Evolutionary conservation across 2,113 vertebrate genomes (phyloP), one percentile per base, ranked within the genome.

Genomic region (Toxostoma redivivum): DNA sequence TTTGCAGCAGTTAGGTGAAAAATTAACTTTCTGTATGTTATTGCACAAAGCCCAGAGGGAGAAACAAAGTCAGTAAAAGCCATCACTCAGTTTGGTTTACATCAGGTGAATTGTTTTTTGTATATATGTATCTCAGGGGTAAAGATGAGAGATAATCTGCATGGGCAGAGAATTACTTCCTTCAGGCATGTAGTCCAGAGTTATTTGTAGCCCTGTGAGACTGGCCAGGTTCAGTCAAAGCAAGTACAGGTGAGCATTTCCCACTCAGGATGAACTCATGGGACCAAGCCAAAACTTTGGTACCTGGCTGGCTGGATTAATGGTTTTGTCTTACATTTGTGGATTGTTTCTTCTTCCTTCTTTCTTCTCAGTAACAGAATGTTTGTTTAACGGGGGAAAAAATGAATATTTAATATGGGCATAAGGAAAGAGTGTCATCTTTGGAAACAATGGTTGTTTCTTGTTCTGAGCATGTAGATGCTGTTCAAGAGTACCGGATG

Each of bases 261-360:
- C 15, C 10, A 0, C 37, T 37, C 0, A 0, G 51, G 9, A 24
- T 44, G 38, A 79, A 25, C 31, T 79, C 45, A 2, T 0, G 1
- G 50, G 38, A n/a, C 12, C 7, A 2, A 15, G 25, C 16, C 42
- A 70, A 30, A 50, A 23, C 47, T 80, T 80, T 12, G 5, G 33
- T n/a, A 28, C 17, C 13, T 24, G n/a, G 4, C 31, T 53, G 54
- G 27, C 4, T 2, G 33, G 73, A 12, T 12, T 19, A 54, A 42
- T 2, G 4, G 11, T 27, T 83, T 69, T 20, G 24, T 54, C 33
- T 76, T 24, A 20, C 0, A 0, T 54, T 64, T 48, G 20, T 38
- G 69, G 8, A n/a, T 65, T 0, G 0, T 44, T 87, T 62, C 47
- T 81, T 85, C 17, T 47, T 82, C 12, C n/a, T 50, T 78, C 21